A percentile compares a stretch with the other conserved stretches of the same genome.
phyloP scores from a whole-genome alignment of 2,113 vertebrate genomes.

The Balaenoptera acutorostrata region DNA sequence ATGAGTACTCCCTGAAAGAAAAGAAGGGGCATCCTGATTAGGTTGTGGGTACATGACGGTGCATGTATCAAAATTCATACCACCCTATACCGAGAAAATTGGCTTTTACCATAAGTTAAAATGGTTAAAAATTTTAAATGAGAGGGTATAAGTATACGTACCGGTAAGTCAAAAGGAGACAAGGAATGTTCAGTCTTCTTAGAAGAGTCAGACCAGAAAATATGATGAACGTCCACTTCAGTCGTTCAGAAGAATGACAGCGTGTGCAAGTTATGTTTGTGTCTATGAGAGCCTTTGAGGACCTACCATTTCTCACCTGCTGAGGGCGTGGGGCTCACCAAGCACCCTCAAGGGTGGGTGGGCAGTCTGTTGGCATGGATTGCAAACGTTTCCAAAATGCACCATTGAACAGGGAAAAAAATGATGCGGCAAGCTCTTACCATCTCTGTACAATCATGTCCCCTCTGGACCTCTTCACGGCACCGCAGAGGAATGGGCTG shows the following conservation, averaged over 20 bases:
- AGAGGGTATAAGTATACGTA: not conserved
- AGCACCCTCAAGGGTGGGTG: not conserved
- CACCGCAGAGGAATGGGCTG: not conserved
- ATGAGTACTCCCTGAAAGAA: not conserved
- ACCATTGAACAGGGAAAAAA: not conserved
- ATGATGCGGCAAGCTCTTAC: not conserved
- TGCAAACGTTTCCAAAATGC: not conserved
- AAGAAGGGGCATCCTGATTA: not conserved
- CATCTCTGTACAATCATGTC: not conserved
- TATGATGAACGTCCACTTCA: not conserved
- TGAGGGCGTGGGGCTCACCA: not conserved
- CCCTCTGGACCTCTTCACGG: not conserved
- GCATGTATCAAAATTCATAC: not conserved
- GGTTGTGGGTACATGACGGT: not conserved
- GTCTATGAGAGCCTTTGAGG: not conserved
- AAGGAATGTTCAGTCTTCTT: not conserved
- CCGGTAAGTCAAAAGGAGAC: slow-evolving; percentile 9
- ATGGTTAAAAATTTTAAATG: not conserved
- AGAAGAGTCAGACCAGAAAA: not conserved
- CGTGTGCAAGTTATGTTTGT: not conserved
- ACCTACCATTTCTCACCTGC: not conserved
- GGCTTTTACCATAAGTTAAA: not conserved
- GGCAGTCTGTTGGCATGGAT: not conserved
- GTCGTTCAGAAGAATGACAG: not conserved
- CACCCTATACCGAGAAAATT: not conserved